Base-by-base conservation (phyloP, 2,888 invertebrate genomes). In the Tetranychus truncatus region DNA sequence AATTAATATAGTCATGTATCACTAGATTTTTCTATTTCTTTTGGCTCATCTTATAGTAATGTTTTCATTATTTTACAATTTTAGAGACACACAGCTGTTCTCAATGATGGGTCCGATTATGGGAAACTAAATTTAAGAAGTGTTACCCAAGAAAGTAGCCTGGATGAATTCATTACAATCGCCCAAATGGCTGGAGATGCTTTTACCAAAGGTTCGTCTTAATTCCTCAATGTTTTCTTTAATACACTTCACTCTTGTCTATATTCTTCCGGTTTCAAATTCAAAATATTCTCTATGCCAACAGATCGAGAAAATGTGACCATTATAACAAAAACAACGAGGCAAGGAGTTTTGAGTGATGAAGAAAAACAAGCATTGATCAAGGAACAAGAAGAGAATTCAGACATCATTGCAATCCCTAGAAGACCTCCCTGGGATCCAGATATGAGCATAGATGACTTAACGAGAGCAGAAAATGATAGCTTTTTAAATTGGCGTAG, bases 121-220 rank as follows among this genome's bases (percentile, higher is more conserved):
- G 91, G 90, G 66, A 86, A 92, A 9, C 84, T 94, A 1, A 95
- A 95, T 83, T 86, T 94, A 1, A 89, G 90, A 80, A 95, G 95
- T 0, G 91, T 95, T 0, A 96, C 95, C 0, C 95, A 96, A 80
- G 93, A 95, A 82, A 92, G 90, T n/a, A 91, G 93, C 0, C 88
- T 97, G 77, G 92, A 96, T 84, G 97, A 96, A 81, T 97, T 99
- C 82, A 85, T 99, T 5, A 89, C 92, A 0, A 96, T 92, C 0
- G 97, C 97, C 0, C 91, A 95, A 83, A 84, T 99, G 76, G 95
- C 96, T 0, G 92, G 92, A 66, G 91, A 91, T 0, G 95, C 97
- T 82, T 99, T 96, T 82, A 89, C 82, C 18, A 84, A 85, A 79
- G 85, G 86, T 82, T 76, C 76, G 8, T 15, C 24, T 2, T 66